Percentiles rank a stretch among this genome's conserved stretches.
Conservation (phyloP, 1,140 invertebrate genomes). For the Riptortus pedestris region DNA sequence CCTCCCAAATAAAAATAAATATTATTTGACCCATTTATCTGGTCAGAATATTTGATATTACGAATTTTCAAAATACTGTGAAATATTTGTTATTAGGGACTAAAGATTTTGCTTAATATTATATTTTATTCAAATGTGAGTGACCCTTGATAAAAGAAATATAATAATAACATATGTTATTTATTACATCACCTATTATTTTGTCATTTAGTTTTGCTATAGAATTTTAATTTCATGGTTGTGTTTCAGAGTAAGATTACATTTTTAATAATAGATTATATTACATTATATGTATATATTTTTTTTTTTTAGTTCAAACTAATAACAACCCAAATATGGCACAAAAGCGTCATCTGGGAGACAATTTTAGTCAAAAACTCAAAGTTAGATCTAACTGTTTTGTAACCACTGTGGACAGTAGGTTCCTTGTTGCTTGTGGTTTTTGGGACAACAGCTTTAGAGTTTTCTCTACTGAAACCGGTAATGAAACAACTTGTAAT, state of each 20-base stretch:
- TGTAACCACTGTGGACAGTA: slow-evolving; percentile 92
- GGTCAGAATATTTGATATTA: too few species aligned
- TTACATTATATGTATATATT: neutral
- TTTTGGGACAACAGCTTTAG: slow-evolving; percentile 99
- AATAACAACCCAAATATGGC: slow-evolving; percentile 50
- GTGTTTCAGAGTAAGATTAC: neutral
- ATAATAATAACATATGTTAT: too few species aligned
- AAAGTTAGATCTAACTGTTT: slow-evolving; percentile 89
- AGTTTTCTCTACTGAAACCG: slow-evolving; percentile 92
- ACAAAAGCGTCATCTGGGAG: slow-evolving; percentile 77
- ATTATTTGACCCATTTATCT: too few species aligned
- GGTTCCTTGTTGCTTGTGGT: slow-evolving; percentile 94
- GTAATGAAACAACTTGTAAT: slow-evolving; percentile 40
- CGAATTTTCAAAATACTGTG: too few species aligned
- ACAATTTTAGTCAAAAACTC: slow-evolving; percentile 92
- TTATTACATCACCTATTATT: too few species aligned
- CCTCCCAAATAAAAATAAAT: too few species aligned
- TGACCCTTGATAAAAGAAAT: too few species aligned
- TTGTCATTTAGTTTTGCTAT: too few species aligned
- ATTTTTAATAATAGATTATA: slow-evolving; percentile 12
- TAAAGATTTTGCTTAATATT: too few species aligned
- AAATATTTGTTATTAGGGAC: too few species aligned
- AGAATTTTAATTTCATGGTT: neutral
- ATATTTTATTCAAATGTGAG: too few species aligned
- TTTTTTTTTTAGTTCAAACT: slow-evolving; percentile 50